Evolutionary conservation across 2,797 vertebrate genomes (phyloP), one percentile per base, ranked within the genome.

Genomic region (Crypturellus tataupa): DNA sequence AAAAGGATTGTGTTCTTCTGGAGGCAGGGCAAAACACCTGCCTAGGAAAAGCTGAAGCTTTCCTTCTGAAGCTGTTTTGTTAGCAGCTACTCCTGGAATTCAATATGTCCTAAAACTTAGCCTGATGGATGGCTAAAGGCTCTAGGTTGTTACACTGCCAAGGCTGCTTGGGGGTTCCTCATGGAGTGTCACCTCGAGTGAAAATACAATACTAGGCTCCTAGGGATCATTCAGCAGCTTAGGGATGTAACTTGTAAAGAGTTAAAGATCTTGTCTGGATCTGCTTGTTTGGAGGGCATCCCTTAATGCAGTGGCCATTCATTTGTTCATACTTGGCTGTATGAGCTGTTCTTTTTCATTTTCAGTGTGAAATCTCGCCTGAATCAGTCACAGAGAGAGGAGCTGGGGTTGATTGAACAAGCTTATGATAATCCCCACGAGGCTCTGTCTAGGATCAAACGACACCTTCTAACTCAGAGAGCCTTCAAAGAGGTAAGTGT

Each of bases 391-490:
- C 99, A 99, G 97, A 98, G 99, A 90, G 99, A 99, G 93, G 99
- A 99, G 94, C 85, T 99, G 77, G 99, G 99, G 62, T 97, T 99
- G 90, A 99, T 99, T 2, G 99, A 99, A 80, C 99, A 99, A 97
- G 99, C 99, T 29, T 99, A 99, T 2, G 99, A 99, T 98, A 99
- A 99, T 96, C 99, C 99, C 46, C 99, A 99, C 0, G 99, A 99
- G 96, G 99, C 99, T 29, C 94, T 99, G 97, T 99, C 99, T 94
- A 99, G 99, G 95, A 99, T 99, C 98, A 99, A 99, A 84, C 99
- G 99, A 98, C 99, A 99, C 96, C 98, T 99, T 75, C 98, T 99
- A 93, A 99, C 99, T 40, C 99, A 99, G 98, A 98, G 99, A 98
- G 99, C 99, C 56, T 99, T 99, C 97, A 99, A 99, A 96, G 99